These are phyloP conservation scores for Perodicticus potto DNA, from an alignment of 2,797 vertebrate genomes.

Conservation along the genomic window DNA sequence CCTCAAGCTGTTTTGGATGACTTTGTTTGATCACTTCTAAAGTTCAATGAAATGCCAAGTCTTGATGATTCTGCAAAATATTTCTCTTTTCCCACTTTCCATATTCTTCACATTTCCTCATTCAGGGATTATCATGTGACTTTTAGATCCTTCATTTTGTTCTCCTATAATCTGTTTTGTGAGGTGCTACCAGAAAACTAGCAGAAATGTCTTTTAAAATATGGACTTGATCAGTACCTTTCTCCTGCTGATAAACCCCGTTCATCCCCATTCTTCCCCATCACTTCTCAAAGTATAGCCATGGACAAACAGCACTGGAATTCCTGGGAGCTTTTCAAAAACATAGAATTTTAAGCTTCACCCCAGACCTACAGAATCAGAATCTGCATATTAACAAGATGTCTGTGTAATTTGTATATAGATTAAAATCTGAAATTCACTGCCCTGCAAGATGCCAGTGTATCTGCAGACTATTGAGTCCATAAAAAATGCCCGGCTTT, in stretches of 20 bases:
- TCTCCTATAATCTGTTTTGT: not conserved
- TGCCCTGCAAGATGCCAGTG: not conserved
- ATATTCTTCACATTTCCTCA: not conserved
- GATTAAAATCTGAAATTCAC: not conserved
- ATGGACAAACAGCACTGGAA: not conserved
- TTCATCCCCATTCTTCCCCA: not conserved
- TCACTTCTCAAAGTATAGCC: not conserved
- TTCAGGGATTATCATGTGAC: not conserved
- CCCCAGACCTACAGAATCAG: not conserved
- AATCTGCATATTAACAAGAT: not conserved
- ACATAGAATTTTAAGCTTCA: not conserved
- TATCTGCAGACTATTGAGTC: not conserved
- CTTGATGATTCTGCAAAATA: conserved; percentile 24
- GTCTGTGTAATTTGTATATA: not conserved
- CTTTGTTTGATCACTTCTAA: not conserved
- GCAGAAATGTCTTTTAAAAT: conserved; percentile 31
- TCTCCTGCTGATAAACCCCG: not conserved
- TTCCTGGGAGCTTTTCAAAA: not conserved
- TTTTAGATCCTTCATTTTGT: not conserved
- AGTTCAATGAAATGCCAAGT: not conserved
- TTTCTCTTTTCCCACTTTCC: not conserved
- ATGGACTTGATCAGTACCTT: not conserved
- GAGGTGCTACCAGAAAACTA: not conserved
- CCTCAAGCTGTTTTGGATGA: conserved; percentile 6
- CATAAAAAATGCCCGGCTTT: not conserved